phyloP scores from a whole-genome alignment of 2,113 vertebrate species.

The Rhynchomys soricoides region DNA sequence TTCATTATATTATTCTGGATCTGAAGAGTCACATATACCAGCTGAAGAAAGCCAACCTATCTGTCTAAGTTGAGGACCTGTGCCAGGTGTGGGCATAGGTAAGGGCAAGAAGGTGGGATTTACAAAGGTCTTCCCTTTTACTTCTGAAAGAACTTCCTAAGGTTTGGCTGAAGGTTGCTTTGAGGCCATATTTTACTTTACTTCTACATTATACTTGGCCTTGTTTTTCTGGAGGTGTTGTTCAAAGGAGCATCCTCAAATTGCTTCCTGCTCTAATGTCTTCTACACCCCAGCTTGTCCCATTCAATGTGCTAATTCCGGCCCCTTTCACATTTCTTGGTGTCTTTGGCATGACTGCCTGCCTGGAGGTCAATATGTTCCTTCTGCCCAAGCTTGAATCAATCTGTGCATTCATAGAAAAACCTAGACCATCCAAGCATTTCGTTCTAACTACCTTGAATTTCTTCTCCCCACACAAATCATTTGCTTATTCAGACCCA shows the following conservation, averaged over 20 bases:
- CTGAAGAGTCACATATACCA: background rate
- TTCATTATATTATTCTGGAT: background rate
- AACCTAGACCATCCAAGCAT: background rate
- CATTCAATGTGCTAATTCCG: background rate
- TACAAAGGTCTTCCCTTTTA: background rate
- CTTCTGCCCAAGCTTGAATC: background rate
- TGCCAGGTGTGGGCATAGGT: background rate
- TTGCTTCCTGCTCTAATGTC: background rate
- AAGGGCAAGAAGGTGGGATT: background rate
- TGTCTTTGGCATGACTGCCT: background rate
- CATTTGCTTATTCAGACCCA: background rate
- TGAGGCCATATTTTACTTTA: background rate
- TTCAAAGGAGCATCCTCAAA: background rate
- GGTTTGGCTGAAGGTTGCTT: background rate
- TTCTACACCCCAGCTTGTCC: background rate
- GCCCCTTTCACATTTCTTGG: background rate
- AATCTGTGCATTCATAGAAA: background rate
- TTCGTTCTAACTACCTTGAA: background rate
- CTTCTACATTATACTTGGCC: background rate
- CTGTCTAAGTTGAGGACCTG: background rate
- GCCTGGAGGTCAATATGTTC: background rate
- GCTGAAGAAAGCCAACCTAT: background rate
- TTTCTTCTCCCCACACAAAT: background rate
- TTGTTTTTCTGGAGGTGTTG: background rate
- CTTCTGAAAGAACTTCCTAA: background rate